Base-by-base conservation (phyloP, 2,113 vertebrate genomes). In the Aldabrachelys gigantea region DNA sequence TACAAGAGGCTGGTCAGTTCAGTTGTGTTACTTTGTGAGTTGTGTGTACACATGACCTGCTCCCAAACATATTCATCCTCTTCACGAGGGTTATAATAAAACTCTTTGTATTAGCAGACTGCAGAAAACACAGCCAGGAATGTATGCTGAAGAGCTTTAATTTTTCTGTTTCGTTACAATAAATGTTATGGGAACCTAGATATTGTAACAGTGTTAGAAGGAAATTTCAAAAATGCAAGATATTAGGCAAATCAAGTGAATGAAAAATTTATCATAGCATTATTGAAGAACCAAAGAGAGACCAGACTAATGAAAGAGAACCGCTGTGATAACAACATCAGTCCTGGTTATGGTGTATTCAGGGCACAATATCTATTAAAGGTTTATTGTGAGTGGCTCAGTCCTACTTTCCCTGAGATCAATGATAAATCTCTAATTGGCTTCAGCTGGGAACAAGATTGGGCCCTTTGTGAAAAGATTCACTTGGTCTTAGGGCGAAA, bases 391-490 rank as follows among this genome's bases (percentile, higher is more conserved):
- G 85, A 24, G 49, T 85, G 92, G 81, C 80, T 75, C 69, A 84
- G 35, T 47, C 21, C 16, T 89, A 84, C 87, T 96, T 95, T 80
- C 54, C 53, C 85, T 91, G 76, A 93, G 85, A 29, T 38, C 72
- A 1, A 1, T 94, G 90, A 92, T 54, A 85, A 91, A 91, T 89
- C 24, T 86, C 89, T 89, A 91, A 88, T 87, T 89, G 41, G 82
- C 29, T 79, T 96, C 90, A 93, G 93, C 91, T 38, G 78, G 10
- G 85, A 94, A 89, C 59, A 85, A 84, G 31, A 3, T 59, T 79
- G 47, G 84, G 35, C 25, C 59, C 88, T 69, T 80, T 87, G 80
- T 81, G 69, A 88, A 92, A 92, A 80, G 44, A 62, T 56, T 84
- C 19, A 79, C 56, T 69, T 84, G 65, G 78, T 79, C 53, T 69